These are phyloP conservation scores for Vidua chalybeata DNA, from an alignment of 2,113 vertebrate species.

Conservation along the genomic window DNA sequence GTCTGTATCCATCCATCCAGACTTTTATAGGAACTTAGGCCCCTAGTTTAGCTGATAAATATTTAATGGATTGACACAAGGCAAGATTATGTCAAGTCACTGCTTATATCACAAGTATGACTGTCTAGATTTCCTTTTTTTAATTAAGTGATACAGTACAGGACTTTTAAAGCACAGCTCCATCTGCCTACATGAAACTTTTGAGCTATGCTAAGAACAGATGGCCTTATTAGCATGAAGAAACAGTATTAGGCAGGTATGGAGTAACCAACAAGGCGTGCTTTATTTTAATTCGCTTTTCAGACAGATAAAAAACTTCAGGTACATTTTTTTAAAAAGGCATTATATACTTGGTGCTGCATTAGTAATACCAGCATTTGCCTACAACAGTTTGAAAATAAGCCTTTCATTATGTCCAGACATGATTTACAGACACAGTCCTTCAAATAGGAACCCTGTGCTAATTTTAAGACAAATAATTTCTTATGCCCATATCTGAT, in stretches of 20 bases:
- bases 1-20: background rate
- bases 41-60: background rate
- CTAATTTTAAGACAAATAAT: conserved; percentile 15
- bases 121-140: background rate
- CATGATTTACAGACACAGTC: background rate
- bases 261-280: background rate
- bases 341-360: background rate
- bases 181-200: background rate
- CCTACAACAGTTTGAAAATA: background rate
- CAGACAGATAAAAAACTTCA: background rate
- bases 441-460: background rate
- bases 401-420: background rate
- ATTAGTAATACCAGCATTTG: background rate
- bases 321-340: background rate
- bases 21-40: background rate
- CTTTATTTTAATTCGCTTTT: background rate
- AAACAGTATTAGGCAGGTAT: background rate
- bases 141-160: background rate
- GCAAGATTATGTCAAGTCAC: background rate
- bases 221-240: background rate
- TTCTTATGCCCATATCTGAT: conserved; percentile 21
- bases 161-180: background rate
- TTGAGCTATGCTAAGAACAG: background rate
- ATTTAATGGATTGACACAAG: background rate
- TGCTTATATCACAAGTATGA: background rate